Percentiles rank a stretch among this genome's conserved stretches.
Conservation (phyloP, 2,888 invertebrate genomes). For the Idaea straminata region DNA sequence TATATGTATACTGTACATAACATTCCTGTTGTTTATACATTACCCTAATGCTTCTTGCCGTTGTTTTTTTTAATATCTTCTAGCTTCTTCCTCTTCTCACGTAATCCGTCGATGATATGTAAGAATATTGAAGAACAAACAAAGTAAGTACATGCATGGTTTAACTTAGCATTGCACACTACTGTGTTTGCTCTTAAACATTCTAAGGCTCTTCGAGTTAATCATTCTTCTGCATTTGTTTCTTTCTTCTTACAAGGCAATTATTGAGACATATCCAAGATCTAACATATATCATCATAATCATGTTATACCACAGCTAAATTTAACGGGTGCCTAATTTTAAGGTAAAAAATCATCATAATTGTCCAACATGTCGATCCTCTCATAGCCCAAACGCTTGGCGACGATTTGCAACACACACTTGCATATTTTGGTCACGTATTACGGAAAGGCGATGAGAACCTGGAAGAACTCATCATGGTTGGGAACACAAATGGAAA, state of each 20-base stretch:
- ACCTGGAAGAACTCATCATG: no score
- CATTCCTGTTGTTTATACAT: slow-evolving; percentile 80
- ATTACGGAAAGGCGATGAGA: no score
- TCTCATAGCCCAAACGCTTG: no score
- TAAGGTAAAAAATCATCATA: no score
- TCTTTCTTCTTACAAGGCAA: not conserved
- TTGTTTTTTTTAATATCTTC: slow-evolving; percentile 46
- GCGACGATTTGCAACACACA: no score
- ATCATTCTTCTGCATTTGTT: not conserved
- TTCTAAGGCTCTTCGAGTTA: slow-evolving; percentile 31
- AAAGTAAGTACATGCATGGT: slow-evolving; percentile 80
- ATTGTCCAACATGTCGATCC: no score
- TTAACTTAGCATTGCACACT: slow-evolving; percentile 77
- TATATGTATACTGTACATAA: slow-evolving; percentile 78
- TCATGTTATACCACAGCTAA: no score
- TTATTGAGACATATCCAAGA: not conserved
- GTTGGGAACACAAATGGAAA: no score
- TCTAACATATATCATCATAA: not conserved
- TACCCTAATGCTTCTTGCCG: slow-evolving; percentile 59
- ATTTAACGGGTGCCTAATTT: no score
- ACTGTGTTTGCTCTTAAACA: slow-evolving; percentile 79
- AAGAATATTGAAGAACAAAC: slow-evolving; percentile 75
- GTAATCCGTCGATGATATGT: slow-evolving; percentile 21
- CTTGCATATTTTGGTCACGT: no score
- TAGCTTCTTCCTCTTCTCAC: slow-evolving; percentile 28